Percentiles rank a stretch among this genome's conserved stretches.
Conservation (phyloP, 2,888 invertebrate genomes). For the Amiota communis region DNA sequence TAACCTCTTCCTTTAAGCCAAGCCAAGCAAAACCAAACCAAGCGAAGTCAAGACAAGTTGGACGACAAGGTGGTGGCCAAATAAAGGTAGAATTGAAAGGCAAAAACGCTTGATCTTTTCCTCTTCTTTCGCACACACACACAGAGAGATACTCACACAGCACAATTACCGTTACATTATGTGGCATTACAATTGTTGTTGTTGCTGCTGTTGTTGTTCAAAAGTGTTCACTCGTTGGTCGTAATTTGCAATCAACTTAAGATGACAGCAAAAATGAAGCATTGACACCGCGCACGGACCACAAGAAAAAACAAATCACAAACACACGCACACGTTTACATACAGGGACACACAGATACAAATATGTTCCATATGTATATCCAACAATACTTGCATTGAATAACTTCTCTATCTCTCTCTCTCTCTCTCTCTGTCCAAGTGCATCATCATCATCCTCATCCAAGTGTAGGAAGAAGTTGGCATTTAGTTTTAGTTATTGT, state of each 20-base stretch:
- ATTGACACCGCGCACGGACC: slow-evolving; percentile 72
- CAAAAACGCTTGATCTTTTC: slow-evolving; percentile 1
- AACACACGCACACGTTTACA: not conserved
- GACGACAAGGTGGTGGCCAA: too few species aligned
- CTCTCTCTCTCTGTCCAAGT: too few species aligned
- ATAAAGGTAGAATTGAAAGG: not conserved
- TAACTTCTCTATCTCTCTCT: too few species aligned
- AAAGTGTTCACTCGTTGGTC: slow-evolving; percentile 51
- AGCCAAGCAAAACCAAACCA: not conserved
- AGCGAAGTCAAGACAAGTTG: too few species aligned
- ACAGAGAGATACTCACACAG: not conserved
- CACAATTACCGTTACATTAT: slow-evolving; percentile 36
- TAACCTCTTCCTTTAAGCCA: slow-evolving; percentile 16
- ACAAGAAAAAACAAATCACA: slow-evolving; percentile 29
- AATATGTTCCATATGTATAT: too few species aligned
- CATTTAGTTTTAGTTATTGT: slow-evolving; percentile 4
- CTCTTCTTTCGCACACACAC: not conserved
- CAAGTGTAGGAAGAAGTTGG: slow-evolving; percentile 9
- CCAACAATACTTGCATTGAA: not conserved
- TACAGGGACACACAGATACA: too few species aligned
- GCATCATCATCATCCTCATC: not conserved
- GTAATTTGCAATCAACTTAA: slow-evolving; percentile 73
- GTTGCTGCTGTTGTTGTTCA: slow-evolving; percentile 35
- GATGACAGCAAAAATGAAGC: slow-evolving; percentile 72
- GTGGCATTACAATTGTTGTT: slow-evolving; percentile 43